Conservation (phyloP, 2,888 invertebrate species). For the Himalopsyche tibetana region DNA sequence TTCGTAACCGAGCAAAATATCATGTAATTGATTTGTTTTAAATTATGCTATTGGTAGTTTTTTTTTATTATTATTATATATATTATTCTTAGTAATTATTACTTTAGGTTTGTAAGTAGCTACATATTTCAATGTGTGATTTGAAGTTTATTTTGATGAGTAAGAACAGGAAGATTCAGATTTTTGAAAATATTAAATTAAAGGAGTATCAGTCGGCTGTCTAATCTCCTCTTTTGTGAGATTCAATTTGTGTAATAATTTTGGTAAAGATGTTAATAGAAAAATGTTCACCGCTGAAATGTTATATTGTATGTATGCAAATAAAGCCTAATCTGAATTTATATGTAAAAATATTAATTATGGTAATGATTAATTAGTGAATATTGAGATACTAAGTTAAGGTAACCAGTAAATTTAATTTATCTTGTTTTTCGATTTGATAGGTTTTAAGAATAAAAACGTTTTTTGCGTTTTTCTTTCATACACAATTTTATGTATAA, state of each 20-base stretch:
- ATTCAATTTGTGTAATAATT: slow-evolving; percentile 10
- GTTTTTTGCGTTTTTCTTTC: slow-evolving; percentile 38
- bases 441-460: slow-evolving; percentile 33
- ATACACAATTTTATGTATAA: slow-evolving; percentile 42
- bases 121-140: slow-evolving; percentile 20
- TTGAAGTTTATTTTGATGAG: not conserved
- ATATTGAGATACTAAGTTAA: slow-evolving; percentile 21
- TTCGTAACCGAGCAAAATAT: not conserved
- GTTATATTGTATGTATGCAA: slow-evolving; percentile 36
- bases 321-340: slow-evolving; percentile 36
- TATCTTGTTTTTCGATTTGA: slow-evolving; percentile 19
- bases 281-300: not conserved
- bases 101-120: slow-evolving; percentile 34
- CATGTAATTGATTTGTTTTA: not conserved
- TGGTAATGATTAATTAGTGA: not conserved
- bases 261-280: slow-evolving; percentile 14
- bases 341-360: slow-evolving; percentile 40
- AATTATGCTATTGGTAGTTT: not conserved
- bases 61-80: not conserved
- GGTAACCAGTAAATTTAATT: slow-evolving; percentile 18
- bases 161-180: not conserved
- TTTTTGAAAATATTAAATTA: not conserved
- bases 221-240: not conserved
- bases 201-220: not conserved
- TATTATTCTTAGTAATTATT: not conserved